Percentiles rank a stretch among this genome's conserved stretches.
Conservation (phyloP, 2,797 vertebrate genomes). For the Premnoplex brunnescens region DNA sequence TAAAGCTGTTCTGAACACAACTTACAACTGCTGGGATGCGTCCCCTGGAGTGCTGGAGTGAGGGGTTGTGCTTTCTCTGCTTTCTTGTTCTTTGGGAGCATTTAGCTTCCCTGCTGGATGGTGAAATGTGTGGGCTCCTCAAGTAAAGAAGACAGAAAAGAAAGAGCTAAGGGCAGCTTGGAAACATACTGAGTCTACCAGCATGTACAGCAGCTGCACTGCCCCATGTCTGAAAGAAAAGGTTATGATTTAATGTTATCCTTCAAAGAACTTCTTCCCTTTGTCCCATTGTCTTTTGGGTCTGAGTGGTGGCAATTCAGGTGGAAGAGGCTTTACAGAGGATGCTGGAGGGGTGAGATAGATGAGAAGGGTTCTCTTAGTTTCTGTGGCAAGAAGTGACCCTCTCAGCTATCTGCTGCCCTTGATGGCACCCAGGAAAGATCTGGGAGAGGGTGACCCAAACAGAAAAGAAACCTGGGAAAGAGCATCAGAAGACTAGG, state of each 20-base stretch:
- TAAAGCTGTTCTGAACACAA: neutral
- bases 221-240: neutral
- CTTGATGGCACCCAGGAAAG: neutral
- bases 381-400: neutral
- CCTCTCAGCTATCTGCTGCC: neutral
- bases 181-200: neutral
- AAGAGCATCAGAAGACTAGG: neutral
- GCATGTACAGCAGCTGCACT: neutral
- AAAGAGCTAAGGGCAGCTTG: neutral
- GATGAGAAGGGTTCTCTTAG: neutral
- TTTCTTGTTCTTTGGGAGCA: neutral
- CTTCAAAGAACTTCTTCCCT: neutral
- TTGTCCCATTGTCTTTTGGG: neutral
- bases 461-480: neutral
- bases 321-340: neutral
- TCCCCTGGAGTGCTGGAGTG: neutral
- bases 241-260: neutral
- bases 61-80: neutral
- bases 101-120: neutral
- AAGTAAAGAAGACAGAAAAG: neutral
- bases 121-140: neutral
- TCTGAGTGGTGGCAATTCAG: neutral
- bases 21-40: neutral
- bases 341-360: neutral
- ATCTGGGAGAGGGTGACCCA: neutral